Evolutionary conservation across 2,888 invertebrate species (phyloP).

Genomic region (Rotaria sp.): DNA sequence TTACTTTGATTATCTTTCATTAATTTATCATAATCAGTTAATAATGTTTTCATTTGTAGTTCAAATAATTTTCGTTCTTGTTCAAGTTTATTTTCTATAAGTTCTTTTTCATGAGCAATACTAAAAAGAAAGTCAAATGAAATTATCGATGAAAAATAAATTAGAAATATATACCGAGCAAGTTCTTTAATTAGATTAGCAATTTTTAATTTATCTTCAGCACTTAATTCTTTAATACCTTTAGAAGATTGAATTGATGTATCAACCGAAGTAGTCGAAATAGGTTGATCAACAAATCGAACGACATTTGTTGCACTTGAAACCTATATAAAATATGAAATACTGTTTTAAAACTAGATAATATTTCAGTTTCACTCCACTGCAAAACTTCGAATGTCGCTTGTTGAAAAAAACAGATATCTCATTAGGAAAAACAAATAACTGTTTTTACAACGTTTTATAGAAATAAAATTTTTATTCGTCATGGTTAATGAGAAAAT

Average conservation of each 20-base stretch:
- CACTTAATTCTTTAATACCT: slow-evolving; percentile 16
- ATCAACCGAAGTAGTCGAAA: neutral
- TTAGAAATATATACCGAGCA: neutral
- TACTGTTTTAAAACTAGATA: too few species aligned
- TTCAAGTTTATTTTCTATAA: slow-evolving; percentile 7
- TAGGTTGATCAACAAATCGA: neutral
- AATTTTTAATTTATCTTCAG: slow-evolving; percentile 29
- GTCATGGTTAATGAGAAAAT: too few species aligned
- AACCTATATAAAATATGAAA: neutral
- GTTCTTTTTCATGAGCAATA: slow-evolving; percentile 9
- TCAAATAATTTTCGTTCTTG: slow-evolving; percentile 28
- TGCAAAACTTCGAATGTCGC: too few species aligned
- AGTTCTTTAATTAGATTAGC: slow-evolving; percentile 23
- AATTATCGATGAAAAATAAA: neutral
- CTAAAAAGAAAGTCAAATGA: neutral
- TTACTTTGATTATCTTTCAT: slow-evolving; percentile 37
- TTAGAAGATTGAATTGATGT: neutral
- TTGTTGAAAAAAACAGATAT: too few species aligned
- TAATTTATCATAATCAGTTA: slow-evolving; percentile 32
- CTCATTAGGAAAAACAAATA: too few species aligned
- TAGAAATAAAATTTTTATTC: too few species aligned
- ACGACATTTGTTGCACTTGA: neutral
- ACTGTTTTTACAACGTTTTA: too few species aligned
- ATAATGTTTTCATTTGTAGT: slow-evolving; percentile 22
- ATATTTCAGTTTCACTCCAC: too few species aligned